Base-by-base conservation (phyloP, 2,113 vertebrate genomes). In the Pardalotus punctatus region DNA sequence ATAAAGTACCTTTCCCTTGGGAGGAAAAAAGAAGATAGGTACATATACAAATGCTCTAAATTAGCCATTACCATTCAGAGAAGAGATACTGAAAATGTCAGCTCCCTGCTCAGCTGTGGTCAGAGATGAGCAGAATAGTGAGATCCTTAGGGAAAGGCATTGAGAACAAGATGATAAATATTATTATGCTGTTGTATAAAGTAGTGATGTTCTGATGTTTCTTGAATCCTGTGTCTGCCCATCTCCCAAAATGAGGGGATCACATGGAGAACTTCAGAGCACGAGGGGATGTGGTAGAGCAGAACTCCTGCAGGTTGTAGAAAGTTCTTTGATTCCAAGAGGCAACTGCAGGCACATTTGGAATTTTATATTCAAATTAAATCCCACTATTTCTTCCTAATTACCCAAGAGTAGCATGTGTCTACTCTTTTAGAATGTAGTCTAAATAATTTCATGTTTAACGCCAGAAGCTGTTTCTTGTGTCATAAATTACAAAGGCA, bases 371-470 rank as follows among this genome's bases (percentile, higher is more conserved):
- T 62, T 85, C 28, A 79, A 64, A 56, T 90, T 54, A 76, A 89
- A 94, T 71, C 50, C 42, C 67, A 33, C 53, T 50, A 12, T 85
- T 93, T 90, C 60, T 64, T 85, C 43, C 61, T 88, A 69, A 82
- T 95, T 88, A 90, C 40, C 58, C 48, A 42, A 42, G 38, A 81
- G 47, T 20, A 79, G 43, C 69, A 36, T 50, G 33, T 66, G 43
- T 53, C 70, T 82, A 0, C 66, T 65, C 57, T 53, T 76, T 61
- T 12, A 43, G 36, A 82, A 88, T 45, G 70, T 9, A 76, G 36
- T n/a, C 79, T 80, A 93, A 91, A 78, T 86, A 81, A 88, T 83
- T 72, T 76, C 28, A 7, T 81, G 43, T 65, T 89, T 70, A 71
- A 91, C 73, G 82, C 36, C 48, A 81, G 81, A 67, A 87, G 65